Percentiles rank a stretch among this genome's conserved stretches.
Evolutionary conservation across 2,797 vertebrate species (phyloP).

Genomic region (Eulemur rubriventer): DNA sequence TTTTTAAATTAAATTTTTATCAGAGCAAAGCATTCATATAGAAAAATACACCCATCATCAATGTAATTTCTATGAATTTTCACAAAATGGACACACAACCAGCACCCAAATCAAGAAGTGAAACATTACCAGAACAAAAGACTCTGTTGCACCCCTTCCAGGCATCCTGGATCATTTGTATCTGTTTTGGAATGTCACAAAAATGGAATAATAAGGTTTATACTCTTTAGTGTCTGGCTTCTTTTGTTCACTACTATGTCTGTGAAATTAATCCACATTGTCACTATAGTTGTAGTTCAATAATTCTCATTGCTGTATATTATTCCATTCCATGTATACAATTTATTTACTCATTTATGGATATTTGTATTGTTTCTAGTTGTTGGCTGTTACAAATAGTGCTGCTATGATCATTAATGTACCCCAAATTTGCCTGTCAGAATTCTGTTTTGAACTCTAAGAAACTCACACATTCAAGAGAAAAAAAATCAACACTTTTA

Average conservation of each 20-base stretch:
- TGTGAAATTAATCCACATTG: neutral
- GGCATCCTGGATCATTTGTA: neutral
- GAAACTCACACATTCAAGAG: neutral
- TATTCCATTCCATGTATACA: neutral
- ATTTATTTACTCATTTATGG: neutral
- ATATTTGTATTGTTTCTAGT: neutral
- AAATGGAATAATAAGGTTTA: neutral
- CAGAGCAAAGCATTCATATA: neutral
- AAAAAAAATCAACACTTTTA: neutral
- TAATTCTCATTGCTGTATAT: neutral
- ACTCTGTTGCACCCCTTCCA: neutral
- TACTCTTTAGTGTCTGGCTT: neutral
- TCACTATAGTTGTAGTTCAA: too few species aligned
- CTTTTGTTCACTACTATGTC: neutral
- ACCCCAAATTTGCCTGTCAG: neutral
- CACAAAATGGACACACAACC: neutral
- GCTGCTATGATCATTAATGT: neutral
- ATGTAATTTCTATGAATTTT: neutral
- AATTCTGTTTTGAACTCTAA: neutral
- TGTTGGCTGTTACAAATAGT: neutral
- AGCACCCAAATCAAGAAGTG: neutral
- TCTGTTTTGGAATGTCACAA: neutral
- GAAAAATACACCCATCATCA: neutral
- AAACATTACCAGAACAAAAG: neutral
- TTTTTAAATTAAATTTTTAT: neutral